Base-by-base conservation (phyloP, 2,888 invertebrate genomes). In the Arctia plantaginis region DNA sequence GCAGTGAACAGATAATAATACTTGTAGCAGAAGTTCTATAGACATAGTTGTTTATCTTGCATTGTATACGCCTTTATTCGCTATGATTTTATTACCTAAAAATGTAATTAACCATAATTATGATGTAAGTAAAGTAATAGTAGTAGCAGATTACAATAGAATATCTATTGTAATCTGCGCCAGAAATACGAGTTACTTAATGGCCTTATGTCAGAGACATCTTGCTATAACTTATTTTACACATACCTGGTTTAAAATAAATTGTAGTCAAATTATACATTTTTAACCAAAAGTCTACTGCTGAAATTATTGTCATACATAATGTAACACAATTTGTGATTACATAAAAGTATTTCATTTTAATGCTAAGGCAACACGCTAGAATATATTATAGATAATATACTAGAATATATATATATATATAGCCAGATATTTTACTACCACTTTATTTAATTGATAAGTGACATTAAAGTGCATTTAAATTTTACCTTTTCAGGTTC, bases 21-120 rank as follows among this genome's bases (percentile, higher is more conserved):
- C 51, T 23, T 23, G 51, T 51, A 18, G 18, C 23, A 51, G 23
- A 51, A 51, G 65, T 71, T 71, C 18, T 39, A 66, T 39, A 35
- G 44, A 41, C 55, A 41, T 68, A 65, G 47, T 79, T 69, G 67
- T 30, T 30, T 13, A 51, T 70, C 69, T 68, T 76, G 59, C 4
- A 27, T 69, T 69, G 66, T 76, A 59, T 51, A 23, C 23, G 55
- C 15, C 55, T 13, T 23, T 39, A n/a, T 27, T 2, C 23, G 27
- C n/a, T 59, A 55, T 55, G 27, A 59, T 59, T 30, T 27, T 4
- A 13, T 59, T 59, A 59, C 27, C 27, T 59, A 15, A 15, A 27
- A 27, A 15, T 27, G 0, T 55, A 12, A n/a, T n/a, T 55, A n/a
- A 12, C 10, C n/a, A n/a, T n/a, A 55, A 27, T 2, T 27, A 51